Percentiles rank a stretch among this genome's conserved stretches.
Conservation (phyloP, 1,140 invertebrate genomes). For the Homarus americanus region DNA sequence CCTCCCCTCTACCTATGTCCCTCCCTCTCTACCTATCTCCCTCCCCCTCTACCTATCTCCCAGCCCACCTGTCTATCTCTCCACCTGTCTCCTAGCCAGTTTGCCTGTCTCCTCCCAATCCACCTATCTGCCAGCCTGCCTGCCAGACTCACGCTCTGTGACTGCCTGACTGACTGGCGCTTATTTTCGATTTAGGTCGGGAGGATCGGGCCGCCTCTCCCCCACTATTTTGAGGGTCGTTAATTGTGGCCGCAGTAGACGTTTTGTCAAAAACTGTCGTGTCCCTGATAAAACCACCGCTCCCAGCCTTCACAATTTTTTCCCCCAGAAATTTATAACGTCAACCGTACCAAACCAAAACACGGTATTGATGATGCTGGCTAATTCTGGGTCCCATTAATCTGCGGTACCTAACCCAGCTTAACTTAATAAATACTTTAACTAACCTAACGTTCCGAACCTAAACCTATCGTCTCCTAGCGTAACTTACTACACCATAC, state of each 20-base stretch:
- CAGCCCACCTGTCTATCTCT: neutral
- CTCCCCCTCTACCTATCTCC: no score
- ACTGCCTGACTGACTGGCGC: neutral
- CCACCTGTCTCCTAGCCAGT: neutral
- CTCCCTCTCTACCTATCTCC: no score
- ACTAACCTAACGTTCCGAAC: no score
- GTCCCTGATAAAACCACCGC: neutral
- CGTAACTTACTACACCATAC: no score
- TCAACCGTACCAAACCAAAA: neutral
- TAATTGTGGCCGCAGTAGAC: conserved; percentile 11
- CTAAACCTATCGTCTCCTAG: no score
- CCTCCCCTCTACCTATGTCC: no score
- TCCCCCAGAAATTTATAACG: neutral
- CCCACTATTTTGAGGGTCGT: conserved; percentile 2
- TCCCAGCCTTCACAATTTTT: neutral
- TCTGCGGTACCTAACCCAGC: no score
- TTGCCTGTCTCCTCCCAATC: neutral
- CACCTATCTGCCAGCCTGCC: neutral
- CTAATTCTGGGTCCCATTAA: no score
- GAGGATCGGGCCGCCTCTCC: neutral
- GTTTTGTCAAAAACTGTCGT: conserved; percentile 3
- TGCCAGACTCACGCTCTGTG: neutral
- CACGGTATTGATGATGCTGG: neutral
- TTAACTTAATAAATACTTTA: no score
- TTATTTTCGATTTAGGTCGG: neutral